Evolutionary conservation across 2,797 vertebrate genomes (phyloP), one percentile per base, ranked within the genome.

Genomic region (Enteromius viviparus): DNA sequence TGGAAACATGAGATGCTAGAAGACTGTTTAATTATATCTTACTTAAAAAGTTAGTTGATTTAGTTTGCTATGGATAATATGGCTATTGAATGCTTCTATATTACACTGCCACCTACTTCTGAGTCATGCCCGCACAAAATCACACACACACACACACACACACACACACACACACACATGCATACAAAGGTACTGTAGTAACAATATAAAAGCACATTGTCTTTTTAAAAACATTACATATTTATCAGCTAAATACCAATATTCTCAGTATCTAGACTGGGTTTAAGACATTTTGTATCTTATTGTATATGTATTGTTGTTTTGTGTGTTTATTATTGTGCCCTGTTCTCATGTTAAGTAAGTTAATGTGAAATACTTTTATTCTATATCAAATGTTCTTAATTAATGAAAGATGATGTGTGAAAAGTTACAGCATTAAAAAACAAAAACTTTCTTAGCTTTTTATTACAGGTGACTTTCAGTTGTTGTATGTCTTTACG

Each of bases 281-380:
- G 21, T 58, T 76, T 12, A 47, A 51, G 32, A 80, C 47, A 58
- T 77, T 74, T 86, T 83, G 81, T 80, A 80, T 70, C 23, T 77
- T 70, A 47, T 6, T 21, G 78, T 80, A 78, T 65, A 78, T 69
- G 80, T 86, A 47, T 85, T 37, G 23, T 23, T 79, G 85, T 86
- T 82, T 83, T 77, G 40, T 81, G 85, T 84, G 71, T 86, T 55
- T 32, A 68, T 81, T 80, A 68, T 71, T 19, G 82, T 84, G 81
- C 32, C 65, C 55, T 47, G 75, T 76, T 78, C 72, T 78, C 14
- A 34, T 68, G 32, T 62, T 58, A 60, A 74, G 23, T 69, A 74
- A 62, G n/a, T 70, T 53, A 71, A 83, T 71, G 51, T 70, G 64
- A 70, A 83, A 80, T 80, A 53, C n/a, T 26, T 79, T 83, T 49